Conservation (phyloP, 2,113 vertebrate species). For the Campylomormyrus tamandua region DNA sequence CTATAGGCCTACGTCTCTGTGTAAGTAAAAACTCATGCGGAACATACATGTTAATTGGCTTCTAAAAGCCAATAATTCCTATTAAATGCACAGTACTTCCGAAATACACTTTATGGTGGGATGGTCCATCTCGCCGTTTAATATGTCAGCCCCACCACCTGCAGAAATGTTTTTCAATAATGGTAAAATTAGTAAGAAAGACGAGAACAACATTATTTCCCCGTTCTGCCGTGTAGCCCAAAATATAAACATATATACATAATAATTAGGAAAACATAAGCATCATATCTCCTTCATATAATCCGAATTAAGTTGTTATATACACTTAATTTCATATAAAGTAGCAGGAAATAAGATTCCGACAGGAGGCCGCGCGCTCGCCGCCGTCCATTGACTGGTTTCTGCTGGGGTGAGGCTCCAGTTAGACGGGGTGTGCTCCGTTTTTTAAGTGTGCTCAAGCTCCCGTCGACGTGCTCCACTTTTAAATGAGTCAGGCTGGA, state of each 20-base stretch:
- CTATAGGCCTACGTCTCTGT: background rate
- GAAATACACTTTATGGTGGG: constrained; percentile 8
- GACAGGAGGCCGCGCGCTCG: background rate
- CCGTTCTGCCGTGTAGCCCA: background rate
- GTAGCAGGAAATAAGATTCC: background rate
- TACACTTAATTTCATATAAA: background rate
- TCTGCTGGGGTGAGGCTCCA: constrained; percentile 8
- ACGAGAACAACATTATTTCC: background rate
- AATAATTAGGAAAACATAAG: constrained; percentile 21
- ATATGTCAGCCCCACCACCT: constrained; percentile 38
- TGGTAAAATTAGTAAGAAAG: background rate
- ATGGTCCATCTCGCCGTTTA: constrained; percentile 40
- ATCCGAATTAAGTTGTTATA: constrained; percentile 33
- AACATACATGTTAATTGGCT: background rate
- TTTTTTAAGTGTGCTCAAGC: constrained; percentile 16
- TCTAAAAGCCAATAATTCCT: background rate
- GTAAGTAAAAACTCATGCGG: background rate
- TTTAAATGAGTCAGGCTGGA: constrained; percentile 16
- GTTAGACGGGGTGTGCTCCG: constrained; percentile 9
- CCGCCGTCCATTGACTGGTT: constrained; percentile 3
- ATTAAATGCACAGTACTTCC: constrained; percentile 28
- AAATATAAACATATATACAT: background rate
- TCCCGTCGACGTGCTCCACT: constrained; percentile 13
- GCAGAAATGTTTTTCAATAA: constrained; percentile 27
- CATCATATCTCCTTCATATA: constrained; percentile 30